These are phyloP conservation scores for Adela reaumurella DNA, from an alignment of 2,888 invertebrate species.

Conservation along the genomic window DNA sequence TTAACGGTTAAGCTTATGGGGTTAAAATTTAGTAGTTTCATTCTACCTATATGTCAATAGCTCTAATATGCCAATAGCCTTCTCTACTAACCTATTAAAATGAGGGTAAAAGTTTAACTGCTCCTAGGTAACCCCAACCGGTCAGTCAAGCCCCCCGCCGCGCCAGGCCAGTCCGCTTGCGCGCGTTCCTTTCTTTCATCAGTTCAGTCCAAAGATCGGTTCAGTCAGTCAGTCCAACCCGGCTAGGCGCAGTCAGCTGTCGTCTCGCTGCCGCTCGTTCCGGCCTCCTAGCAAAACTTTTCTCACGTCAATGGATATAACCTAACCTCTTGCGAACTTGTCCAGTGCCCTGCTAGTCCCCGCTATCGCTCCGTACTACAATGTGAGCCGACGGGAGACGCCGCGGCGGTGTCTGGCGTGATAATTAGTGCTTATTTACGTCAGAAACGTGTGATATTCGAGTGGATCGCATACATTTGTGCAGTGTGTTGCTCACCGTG, in stretches of 20 bases:
- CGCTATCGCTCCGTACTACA: slow-evolving; percentile 17
- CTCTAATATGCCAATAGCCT: too few species aligned
- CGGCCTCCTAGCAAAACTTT: slow-evolving; percentile 33
- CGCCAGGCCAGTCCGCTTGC: too few species aligned
- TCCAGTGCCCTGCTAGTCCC: slow-evolving; percentile 4
- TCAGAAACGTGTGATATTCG: slow-evolving; percentile 1
- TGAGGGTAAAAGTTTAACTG: too few species aligned
- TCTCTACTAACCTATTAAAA: too few species aligned
- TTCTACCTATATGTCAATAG: too few species aligned
- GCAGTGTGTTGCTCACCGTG: too few species aligned
- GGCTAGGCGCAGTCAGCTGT: slow-evolving; percentile 14
- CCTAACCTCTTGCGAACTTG: slow-evolving; percentile 38
- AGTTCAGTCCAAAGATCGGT: slow-evolving; percentile 1
- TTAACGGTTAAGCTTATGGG: too few species aligned
- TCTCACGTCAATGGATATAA: slow-evolving; percentile 56
- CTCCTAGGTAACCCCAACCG: too few species aligned
- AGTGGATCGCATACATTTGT: too few species aligned
- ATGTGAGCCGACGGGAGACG: slow-evolving; percentile 26
- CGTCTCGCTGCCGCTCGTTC: slow-evolving; percentile 20
- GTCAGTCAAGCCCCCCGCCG: too few species aligned
- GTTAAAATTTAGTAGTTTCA: too few species aligned
- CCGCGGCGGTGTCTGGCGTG: slow-evolving; percentile 11
- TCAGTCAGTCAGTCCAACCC: slow-evolving; percentile 24
- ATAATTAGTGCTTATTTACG: slow-evolving; percentile 5
- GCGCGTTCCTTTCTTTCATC: too few species aligned